Conservation (phyloP, 2,888 invertebrate genomes). For the Eilema griseolum region DNA sequence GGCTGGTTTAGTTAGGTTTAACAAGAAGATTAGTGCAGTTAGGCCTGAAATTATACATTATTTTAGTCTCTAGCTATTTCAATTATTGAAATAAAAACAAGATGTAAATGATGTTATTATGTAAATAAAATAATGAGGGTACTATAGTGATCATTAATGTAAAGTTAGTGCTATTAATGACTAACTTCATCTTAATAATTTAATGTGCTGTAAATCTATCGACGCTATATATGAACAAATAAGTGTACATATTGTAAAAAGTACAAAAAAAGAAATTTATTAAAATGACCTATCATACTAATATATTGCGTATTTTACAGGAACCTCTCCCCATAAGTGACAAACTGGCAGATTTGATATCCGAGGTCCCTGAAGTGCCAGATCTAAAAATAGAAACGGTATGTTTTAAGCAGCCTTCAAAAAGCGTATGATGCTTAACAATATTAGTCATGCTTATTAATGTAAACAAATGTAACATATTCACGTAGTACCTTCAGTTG, state of each 20-base stretch:
- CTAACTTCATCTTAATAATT: not conserved
- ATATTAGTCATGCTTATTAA: not conserved
- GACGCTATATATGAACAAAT: not conserved
- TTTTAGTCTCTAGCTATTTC: too few species aligned
- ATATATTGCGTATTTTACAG: constrained; percentile 60
- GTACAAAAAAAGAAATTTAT: not conserved
- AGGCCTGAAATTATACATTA: too few species aligned
- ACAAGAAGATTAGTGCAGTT: too few species aligned
- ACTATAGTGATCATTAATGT: not conserved
- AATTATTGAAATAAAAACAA: too few species aligned
- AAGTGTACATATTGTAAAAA: not conserved
- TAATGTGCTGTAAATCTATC: not conserved
- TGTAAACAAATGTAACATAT: not conserved
- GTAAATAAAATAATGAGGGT: too few species aligned
- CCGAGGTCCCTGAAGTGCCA: constrained; percentile 78
- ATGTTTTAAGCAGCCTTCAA: constrained; percentile 22
- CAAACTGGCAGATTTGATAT: constrained; percentile 79
- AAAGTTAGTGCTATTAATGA: not conserved
- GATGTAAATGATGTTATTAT: too few species aligned
- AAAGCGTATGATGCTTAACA: not conserved
- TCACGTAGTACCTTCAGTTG: constrained; percentile 44
- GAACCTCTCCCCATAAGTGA: constrained; percentile 71
- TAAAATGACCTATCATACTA: not conserved
- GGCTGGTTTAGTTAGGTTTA: too few species aligned
- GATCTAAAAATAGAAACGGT: constrained; percentile 80